Percentiles rank a stretch among this genome's conserved stretches.
Evolutionary conservation across 2,888 invertebrate genomes (phyloP).

Genomic region (Lypha dubia): DNA sequence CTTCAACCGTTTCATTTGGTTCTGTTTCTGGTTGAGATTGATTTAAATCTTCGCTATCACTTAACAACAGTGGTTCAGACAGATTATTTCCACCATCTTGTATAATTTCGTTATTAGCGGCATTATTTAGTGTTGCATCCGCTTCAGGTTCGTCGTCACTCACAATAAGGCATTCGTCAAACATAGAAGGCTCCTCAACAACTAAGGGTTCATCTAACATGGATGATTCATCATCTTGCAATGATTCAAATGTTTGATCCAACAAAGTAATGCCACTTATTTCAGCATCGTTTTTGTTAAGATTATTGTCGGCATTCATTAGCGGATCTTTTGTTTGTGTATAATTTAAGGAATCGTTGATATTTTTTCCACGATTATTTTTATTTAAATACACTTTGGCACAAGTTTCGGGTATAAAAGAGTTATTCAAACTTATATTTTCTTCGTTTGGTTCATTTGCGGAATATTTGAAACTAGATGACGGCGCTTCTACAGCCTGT

Average conservation of each 20-base stretch:
- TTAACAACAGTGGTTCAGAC: conserved; percentile 62
- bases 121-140: conserved; percentile 10
- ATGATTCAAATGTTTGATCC: conserved; percentile 78
- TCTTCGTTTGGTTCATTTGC: conserved; percentile 38
- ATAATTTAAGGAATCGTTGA: conserved; percentile 14
- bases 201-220: conserved; percentile 75
- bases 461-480: conserved; percentile 19
- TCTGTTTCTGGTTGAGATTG: conserved; percentile 32
- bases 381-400: conserved; percentile 52
- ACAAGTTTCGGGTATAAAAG: conserved; percentile 75
- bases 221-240: conserved; percentile 78
- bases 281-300: conserved; percentile 70
- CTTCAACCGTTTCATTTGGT: conserved; percentile 9
- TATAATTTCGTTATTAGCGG: not conserved
- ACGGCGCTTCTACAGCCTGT: conserved; percentile 66
- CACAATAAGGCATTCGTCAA: conserved; percentile 74
- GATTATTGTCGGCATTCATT: conserved; percentile 39
- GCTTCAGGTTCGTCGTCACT: conserved; percentile 73
- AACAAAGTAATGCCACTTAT: conserved; percentile 80
- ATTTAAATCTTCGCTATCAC: conserved; percentile 65
- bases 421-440: conserved; percentile 45
- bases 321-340: conserved; percentile 54
- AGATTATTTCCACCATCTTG: conserved; percentile 53
- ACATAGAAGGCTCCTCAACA: conserved; percentile 63
- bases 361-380: conserved; percentile 13